Percentiles rank a stretch among this genome's conserved stretches.
phyloP scores from a whole-genome alignment of 1,140 invertebrate species.

The Dinoponera quadriceps region DNA sequence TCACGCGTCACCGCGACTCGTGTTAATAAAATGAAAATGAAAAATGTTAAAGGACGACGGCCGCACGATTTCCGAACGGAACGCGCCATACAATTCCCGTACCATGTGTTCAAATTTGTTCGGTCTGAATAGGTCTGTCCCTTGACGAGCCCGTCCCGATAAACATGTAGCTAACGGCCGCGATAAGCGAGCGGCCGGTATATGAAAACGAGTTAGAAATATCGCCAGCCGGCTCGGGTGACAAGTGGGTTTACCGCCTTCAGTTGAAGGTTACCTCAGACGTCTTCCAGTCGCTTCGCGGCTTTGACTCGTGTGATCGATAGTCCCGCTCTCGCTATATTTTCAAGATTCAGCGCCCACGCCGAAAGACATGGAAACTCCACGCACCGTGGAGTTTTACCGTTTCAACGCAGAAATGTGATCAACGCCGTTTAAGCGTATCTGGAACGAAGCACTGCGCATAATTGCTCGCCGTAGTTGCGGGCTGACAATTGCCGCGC shows the following conservation, averaged over 20 bases:
- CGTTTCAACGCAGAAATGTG: background rate
- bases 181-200: conserved; percentile 16
- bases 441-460: background rate
- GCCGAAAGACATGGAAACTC: no score
- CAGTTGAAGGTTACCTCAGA: background rate
- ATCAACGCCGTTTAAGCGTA: conserved; percentile 4
- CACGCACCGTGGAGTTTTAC: background rate
- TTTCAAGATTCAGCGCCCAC: no score
- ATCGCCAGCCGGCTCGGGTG: background rate
- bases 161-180: background rate
- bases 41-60: no score
- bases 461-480: background rate
- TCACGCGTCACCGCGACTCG: no score
- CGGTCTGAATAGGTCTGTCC: background rate
- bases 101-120: no score
- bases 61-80: no score
- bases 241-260: conserved; percentile 15
- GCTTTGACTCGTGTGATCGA: no score
- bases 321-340: no score
- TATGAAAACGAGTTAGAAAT: conserved; percentile 5
- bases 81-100: no score
- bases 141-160: background rate
- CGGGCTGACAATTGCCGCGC: no score
- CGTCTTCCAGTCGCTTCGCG: background rate
- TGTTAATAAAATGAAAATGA: no score